phyloP scores from a whole-genome alignment of 2,113 vertebrate species.

The Epinephelus lanceolatus region DNA sequence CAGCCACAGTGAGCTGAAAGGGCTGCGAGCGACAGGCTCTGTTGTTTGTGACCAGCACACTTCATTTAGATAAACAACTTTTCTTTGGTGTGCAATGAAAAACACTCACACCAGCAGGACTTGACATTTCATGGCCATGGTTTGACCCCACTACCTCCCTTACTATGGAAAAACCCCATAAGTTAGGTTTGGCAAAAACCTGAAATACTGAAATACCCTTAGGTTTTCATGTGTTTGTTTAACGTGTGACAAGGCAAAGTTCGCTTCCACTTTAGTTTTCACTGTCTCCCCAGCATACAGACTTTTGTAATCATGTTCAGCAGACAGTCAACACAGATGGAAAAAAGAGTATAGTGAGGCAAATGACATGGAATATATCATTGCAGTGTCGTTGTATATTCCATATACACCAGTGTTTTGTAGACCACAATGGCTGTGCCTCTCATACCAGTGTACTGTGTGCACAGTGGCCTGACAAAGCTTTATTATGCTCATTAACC shows the following conservation, averaged over 20 bases:
- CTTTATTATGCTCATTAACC: constrained; percentile 24
- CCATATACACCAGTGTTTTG: neutral
- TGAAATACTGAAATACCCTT: no score
- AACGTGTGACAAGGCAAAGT: neutral
- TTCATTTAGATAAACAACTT: neutral
- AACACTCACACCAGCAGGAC: neutral
- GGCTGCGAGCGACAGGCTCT: neutral
- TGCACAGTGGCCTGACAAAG: constrained; percentile 2
- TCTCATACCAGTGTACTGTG: constrained; percentile 11
- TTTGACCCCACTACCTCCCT: no score
- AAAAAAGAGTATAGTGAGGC: no score
- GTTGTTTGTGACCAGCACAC: neutral
- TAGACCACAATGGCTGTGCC: neutral
- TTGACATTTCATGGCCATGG: no score
- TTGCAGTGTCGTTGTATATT: neutral
- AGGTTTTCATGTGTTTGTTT: neutral
- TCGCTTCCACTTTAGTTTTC: neutral
- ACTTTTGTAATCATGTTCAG: neutral
- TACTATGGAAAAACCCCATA: no score
- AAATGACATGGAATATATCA: no score
- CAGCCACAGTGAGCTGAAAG: neutral
- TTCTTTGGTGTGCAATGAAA: neutral
- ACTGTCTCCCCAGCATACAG: neutral
- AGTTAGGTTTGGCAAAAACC: no score
- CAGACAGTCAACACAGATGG: neutral